Evolutionary conservation across 2,113 vertebrate genomes (phyloP), one percentile per base, ranked within the genome.

Genomic region (Ammodramus savannarum): DNA sequence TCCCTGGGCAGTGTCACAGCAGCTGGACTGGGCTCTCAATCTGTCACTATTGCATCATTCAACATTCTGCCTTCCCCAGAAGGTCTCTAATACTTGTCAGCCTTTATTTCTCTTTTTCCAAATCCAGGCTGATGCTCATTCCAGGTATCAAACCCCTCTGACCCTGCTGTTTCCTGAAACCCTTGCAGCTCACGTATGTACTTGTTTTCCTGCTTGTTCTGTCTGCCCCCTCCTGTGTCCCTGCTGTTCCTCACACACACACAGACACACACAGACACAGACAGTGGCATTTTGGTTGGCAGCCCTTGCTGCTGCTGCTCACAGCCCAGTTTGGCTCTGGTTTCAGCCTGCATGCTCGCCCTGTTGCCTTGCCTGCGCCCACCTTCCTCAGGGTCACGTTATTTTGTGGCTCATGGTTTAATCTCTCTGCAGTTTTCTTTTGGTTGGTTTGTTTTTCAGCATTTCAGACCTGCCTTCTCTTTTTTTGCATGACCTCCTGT

Each of bases 281-380:
- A 73, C 91, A 66, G 58, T 39, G 79, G 63, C 39, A 23, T 91
- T 90, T 91, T 79, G 55, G 94, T 94, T 86, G 55, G 73, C 61
- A 55, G 78, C 85, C 90, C 80, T 51, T 75, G 77, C 32, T 82
- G 92, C 77, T 93, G 39, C 77, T 94, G 39, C 55, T 36, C 92
- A 75, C 77, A 62, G 59, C 89, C 94, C 89, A 27, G 16, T 95
- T 84, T 76, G 67, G 90, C 88, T 97, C 82, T 67, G 1, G 39
- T 95, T 93, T 82, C 93, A 49, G 92, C 92, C 93, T 85, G 78
- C 91, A 96, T 97, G 97, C 97, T 97, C 89, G 93, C 94, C 96
- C 97, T 73, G 92, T 89, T 82, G 93, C 95, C 96, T 94, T 95
- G 88, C 94, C 94, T 95, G 91, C 69, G 52, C 95, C 95, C 93